Base-by-base conservation (phyloP, 2,113 vertebrate genomes). In the Pedetes capensis region DNA sequence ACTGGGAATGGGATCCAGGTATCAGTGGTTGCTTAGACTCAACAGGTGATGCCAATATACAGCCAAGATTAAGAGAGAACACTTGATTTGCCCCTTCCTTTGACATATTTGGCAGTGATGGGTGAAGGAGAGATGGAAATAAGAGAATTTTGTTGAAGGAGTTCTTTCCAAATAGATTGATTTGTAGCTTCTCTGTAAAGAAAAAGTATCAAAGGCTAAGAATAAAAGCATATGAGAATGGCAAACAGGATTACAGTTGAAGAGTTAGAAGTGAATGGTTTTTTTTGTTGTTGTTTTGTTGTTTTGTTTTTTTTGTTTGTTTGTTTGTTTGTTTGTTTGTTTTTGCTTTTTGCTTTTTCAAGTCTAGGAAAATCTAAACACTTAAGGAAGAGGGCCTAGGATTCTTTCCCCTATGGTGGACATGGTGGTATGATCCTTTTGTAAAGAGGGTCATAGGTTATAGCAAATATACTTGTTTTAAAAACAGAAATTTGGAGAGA, bases 371-470 rank as follows among this genome's bases (percentile, higher is more conserved):
- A 51, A 75, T 79, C 17, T 55, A 72, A 39, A 88, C 47, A 42
- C 63, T 93, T 87, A 42, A 84, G 7, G 44, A 74, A 92, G n/a
- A 90, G 44, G 59, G 88, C 85, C 47, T 55, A 88, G 57, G 78
- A 9, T 80, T 39, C 71, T 79, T 88, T 88, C 12, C 7, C 53
- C 29, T 71, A 91, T 71, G 39, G 9, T 59, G 39, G 47, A 44
- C 18, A 11, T 17, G 0, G 34, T 85, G 16, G 23, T 80, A 34
- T 89, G 88, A 66, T 27, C 22, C 8, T 79, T 87, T 59, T 44
- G 34, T 29, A 37, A 59, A 89, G 44, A 87, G 20, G 8, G 2
- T 22, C 32, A 66, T 49, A 78, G 14, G 53, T 55, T 81, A 86
- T 49, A 37, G 37, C 71, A 95, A 85, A 71, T 37, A 53, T 12